A percentile compares a stretch with the other conserved stretches of the same genome.
These are phyloP conservation scores for Lasius fuliginosus DNA, from an alignment of 2,888 invertebrate genomes.

Conservation along the genomic window DNA sequence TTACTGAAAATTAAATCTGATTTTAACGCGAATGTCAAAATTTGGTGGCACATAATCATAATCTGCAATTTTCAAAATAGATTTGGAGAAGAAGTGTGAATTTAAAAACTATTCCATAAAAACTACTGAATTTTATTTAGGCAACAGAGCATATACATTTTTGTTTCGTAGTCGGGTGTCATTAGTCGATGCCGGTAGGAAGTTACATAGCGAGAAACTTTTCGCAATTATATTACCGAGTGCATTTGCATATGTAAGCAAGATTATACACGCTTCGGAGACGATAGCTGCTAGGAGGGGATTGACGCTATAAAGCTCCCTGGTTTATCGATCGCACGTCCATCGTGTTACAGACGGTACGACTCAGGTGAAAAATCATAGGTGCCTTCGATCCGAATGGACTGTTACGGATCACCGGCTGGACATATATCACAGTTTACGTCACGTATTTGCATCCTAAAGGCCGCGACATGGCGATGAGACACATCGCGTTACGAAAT, in stretches of 20 bases:
- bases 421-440: slow-evolving; percentile 42
- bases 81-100: background rate
- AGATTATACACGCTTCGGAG: slow-evolving; percentile 38
- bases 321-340: slow-evolving; percentile 47
- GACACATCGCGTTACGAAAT: slow-evolving; percentile 34
- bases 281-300: slow-evolving; percentile 14
- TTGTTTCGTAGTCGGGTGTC: background rate
- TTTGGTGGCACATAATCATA: background rate
- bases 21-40: background rate
- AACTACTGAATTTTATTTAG: slow-evolving; percentile 22
- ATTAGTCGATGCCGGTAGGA: slow-evolving; percentile 31
- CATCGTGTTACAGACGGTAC: slow-evolving; percentile 33
- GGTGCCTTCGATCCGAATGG: slow-evolving; percentile 39
- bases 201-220: slow-evolving; percentile 34
- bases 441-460: slow-evolving; percentile 38
- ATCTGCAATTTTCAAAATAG: background rate
- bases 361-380: slow-evolving; percentile 48
- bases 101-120: background rate
- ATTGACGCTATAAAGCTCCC: slow-evolving; percentile 28
- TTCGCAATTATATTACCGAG: slow-evolving; percentile 40
- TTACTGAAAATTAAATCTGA: background rate
- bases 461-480: slow-evolving; percentile 28
- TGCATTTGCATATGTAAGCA: slow-evolving; percentile 41
- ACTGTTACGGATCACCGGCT: slow-evolving; percentile 27
- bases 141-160: background rate